phyloP scores from a whole-genome alignment of 2,113 vertebrate genomes.

The Alaudala cheleensis region DNA sequence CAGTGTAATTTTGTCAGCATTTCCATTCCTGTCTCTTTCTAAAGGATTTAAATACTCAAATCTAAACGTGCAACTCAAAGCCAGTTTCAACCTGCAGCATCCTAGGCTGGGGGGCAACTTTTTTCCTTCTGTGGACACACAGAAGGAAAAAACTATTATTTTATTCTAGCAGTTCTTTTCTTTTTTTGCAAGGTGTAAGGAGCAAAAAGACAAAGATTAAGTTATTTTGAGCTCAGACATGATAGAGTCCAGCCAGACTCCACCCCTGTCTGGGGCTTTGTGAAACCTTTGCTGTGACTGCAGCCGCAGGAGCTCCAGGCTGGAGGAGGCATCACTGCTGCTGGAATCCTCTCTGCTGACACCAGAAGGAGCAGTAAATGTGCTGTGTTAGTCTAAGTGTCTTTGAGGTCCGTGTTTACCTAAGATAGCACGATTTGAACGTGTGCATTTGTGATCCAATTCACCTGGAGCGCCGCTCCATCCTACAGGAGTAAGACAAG shows the following conservation, averaged over 20 bases:
- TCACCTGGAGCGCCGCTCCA: background rate
- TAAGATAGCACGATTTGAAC: background rate
- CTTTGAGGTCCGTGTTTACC: background rate
- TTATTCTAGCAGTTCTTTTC: background rate
- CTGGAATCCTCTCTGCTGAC: background rate
- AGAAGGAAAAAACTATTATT: background rate
- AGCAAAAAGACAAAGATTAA: background rate
- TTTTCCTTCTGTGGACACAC: background rate
- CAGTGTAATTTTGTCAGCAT: background rate
- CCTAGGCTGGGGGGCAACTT: background rate
- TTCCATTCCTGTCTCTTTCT: background rate
- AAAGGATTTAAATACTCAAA: background rate
- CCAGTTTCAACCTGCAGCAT: background rate
- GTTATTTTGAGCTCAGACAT: background rate
- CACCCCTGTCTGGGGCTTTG: background rate
- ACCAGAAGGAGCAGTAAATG: background rate
- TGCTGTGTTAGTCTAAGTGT: background rate
- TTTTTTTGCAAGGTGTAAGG: background rate
- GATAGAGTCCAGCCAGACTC: background rate
- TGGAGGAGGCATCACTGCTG: background rate
- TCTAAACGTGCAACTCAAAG: background rate
- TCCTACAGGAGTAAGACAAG: conserved; percentile 14
- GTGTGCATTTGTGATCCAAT: conserved; percentile 3
- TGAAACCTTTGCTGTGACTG: background rate
- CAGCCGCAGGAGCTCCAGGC: background rate